A percentile compares a stretch with the other conserved stretches of the same genome.
These are phyloP conservation scores for Diloba caeruleocephala DNA, from an alignment of 2,888 invertebrate genomes.

Conservation along the genomic window DNA sequence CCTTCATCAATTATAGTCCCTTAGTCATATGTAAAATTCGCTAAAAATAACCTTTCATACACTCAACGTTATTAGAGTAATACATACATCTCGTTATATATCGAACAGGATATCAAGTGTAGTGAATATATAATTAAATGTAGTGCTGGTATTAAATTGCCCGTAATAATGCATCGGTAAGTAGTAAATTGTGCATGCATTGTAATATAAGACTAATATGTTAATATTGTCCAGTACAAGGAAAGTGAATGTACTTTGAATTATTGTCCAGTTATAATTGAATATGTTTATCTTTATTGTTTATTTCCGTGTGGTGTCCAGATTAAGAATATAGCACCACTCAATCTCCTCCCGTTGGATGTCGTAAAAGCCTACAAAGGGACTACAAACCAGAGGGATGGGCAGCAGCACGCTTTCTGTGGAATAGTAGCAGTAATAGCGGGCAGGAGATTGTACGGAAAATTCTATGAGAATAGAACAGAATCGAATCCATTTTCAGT, in stretches of 20 bases:
- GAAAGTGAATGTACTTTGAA: slow-evolving; percentile 8
- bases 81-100: slow-evolving; percentile 36
- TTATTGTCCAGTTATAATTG: too few species aligned
- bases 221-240: background rate
- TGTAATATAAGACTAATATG: slow-evolving; percentile 3
- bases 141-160: slow-evolving; percentile 27
- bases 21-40: background rate
- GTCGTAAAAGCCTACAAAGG: too few species aligned
- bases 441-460: too few species aligned
- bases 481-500: too few species aligned
- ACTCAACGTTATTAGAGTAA: slow-evolving; percentile 5
- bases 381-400: too few species aligned
- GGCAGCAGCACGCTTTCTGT: too few species aligned
- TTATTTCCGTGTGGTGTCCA: too few species aligned
- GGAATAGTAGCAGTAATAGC: too few species aligned
- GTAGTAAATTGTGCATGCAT: slow-evolving; percentile 3
- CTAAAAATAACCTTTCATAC: slow-evolving; percentile 12
- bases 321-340: too few species aligned
- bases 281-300: too few species aligned
- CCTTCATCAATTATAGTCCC: slow-evolving; percentile 1
- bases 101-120: slow-evolving; percentile 54
- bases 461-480: too few species aligned
- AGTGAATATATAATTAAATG: slow-evolving; percentile 40
- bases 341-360: too few species aligned
- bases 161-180: slow-evolving; percentile 16